Evolutionary conservation across 2,797 vertebrate genomes (phyloP).

Genomic region (Muscicapa comitata): DNA sequence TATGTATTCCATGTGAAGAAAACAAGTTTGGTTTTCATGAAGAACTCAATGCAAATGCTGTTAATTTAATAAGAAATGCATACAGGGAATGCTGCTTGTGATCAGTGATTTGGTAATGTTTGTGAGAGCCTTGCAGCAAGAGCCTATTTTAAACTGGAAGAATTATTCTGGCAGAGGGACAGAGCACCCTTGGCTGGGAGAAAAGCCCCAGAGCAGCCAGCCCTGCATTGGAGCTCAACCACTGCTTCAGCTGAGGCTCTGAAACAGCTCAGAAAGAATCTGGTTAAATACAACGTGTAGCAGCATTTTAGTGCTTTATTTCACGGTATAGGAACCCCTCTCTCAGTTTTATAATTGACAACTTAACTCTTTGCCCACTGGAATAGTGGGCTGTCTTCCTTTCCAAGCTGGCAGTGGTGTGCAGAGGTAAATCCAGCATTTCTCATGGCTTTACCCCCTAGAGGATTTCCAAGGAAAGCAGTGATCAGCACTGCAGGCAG

Average conservation of each 20-base stretch:
- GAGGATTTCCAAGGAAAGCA: not conserved
- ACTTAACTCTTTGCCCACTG: not conserved
- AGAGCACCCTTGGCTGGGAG: not conserved
- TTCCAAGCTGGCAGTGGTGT: not conserved
- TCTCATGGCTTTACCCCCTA: not conserved
- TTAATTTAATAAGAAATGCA: not conserved
- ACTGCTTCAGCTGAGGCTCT: not conserved
- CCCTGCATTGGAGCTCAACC: not conserved
- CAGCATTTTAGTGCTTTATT: not conserved
- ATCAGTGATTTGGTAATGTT: not conserved
- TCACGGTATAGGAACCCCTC: not conserved
- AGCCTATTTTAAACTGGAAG: not conserved
- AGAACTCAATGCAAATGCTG: not conserved
- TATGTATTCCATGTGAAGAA: not conserved
- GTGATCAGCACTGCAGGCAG: not conserved
- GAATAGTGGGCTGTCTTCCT: not conserved
- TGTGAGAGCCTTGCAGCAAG: not conserved
- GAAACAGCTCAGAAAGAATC: not conserved
- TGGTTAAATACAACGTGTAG: not conserved
- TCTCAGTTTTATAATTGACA: not conserved
- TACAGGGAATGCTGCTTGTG: not conserved
- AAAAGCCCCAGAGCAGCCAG: not conserved
- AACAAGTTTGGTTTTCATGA: not conserved
- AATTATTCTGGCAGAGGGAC: not conserved
- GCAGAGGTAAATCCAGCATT: not conserved